Conservation (phyloP, 2,113 vertebrate genomes). For the Saimiri boliviensis region DNA sequence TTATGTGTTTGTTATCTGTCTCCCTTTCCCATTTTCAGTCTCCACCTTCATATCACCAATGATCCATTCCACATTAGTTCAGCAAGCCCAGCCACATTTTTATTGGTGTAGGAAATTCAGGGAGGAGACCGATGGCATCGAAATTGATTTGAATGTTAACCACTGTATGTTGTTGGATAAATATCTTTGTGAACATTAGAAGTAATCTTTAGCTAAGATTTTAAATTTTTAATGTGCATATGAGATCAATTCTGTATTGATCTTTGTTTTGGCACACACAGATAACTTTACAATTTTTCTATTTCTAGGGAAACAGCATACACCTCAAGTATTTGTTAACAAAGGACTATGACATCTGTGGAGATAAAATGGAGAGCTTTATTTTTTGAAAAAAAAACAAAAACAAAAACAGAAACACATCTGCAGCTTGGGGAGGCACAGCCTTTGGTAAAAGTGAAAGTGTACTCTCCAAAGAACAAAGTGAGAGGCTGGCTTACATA, state of each 20-base stretch:
- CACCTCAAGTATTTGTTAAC: neutral
- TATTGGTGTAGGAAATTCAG: neutral
- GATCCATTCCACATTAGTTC: neutral
- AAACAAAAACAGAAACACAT: neutral
- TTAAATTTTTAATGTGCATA: neutral
- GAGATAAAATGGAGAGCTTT: neutral
- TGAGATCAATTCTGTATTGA: neutral
- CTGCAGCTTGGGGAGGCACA: neutral
- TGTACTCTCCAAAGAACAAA: neutral
- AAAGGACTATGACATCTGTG: neutral
- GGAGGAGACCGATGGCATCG: fast-evolving
- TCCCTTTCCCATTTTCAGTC: neutral
- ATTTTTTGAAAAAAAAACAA: neutral
- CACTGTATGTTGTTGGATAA: neutral
- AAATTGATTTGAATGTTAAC: neutral
- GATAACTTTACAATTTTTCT: neutral
- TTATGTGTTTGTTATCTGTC: neutral
- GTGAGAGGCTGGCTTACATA: neutral
- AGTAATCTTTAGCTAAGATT: neutral
- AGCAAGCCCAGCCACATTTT: neutral
- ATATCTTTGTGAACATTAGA: neutral
- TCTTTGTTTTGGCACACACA: neutral
- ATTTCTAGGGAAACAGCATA: neutral
- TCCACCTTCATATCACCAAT: fast-evolving
- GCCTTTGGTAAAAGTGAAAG: neutral